Conservation (phyloP, 2,113 vertebrate species). For the Zosterops lateralis region DNA sequence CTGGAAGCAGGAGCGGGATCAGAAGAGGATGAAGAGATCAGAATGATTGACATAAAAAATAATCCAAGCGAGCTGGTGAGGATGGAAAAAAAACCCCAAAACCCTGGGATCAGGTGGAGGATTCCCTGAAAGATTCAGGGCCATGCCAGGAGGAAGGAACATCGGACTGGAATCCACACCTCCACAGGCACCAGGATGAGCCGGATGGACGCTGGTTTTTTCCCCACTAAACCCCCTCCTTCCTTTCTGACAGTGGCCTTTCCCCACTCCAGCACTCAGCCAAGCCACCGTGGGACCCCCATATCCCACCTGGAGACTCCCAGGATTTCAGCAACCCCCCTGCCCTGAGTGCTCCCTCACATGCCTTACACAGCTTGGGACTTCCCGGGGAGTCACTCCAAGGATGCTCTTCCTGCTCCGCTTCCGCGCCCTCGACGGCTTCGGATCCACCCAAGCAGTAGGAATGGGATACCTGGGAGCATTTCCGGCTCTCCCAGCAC, state of each 20-base stretch:
- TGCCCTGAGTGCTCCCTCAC: constrained; percentile 33
- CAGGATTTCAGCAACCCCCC: background rate
- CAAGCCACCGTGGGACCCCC: background rate
- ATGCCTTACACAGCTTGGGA: constrained; percentile 75
- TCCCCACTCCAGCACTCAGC: background rate
- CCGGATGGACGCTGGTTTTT: background rate
- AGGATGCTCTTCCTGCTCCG: background rate
- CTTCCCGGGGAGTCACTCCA: constrained; percentile 23
- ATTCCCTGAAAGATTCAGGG: background rate
- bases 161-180: rapidly evolving
- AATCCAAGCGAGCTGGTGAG: background rate
- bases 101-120: background rate
- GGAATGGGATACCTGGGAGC: background rate
- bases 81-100: background rate
- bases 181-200: background rate
- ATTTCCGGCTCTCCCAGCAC: background rate
- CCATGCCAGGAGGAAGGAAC: rapidly evolving
- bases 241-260: constrained; percentile 41
- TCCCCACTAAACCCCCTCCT: background rate
- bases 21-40: background rate
- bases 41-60: background rate
- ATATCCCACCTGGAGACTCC: background rate
- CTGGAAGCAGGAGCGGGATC: background rate
- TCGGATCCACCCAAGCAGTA: background rate
- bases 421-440: constrained; percentile 22